Conservation (phyloP, 2,888 invertebrate genomes). For the Allacma fusca region DNA sequence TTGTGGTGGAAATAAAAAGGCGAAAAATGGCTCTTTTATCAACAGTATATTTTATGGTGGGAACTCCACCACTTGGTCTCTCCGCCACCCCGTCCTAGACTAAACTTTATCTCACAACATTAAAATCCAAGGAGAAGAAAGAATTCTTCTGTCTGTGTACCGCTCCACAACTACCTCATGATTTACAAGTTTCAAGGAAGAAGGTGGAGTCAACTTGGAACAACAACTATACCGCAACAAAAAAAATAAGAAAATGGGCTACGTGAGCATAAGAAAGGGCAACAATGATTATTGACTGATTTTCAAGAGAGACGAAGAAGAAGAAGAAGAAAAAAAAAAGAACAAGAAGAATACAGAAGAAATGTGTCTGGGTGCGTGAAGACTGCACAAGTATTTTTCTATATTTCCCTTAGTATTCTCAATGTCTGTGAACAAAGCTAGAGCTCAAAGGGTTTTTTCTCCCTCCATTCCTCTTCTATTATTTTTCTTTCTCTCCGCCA, state of each 20-base stretch:
- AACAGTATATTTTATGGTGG: slow-evolving; percentile 29
- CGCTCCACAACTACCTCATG: background rate
- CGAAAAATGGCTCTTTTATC: slow-evolving; percentile 24
- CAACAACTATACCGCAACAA: background rate
- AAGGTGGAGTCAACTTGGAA: background rate
- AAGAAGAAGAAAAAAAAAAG: background rate
- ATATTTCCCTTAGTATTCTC: background rate
- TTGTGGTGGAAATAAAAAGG: slow-evolving; percentile 30
- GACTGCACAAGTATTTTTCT: slow-evolving; percentile 16
- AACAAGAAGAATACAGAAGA: background rate
- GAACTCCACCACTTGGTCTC: slow-evolving; percentile 11
- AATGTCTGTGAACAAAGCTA: no score
- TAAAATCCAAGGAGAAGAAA: slow-evolving; percentile 25
- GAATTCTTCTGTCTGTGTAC: background rate
- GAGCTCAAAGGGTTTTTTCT: no score
- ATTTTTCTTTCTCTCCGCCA: background rate
- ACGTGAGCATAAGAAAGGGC: background rate
- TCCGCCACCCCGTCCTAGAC: background rate
- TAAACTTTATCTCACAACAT: slow-evolving; percentile 31
- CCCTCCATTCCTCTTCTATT: slow-evolving; percentile 3
- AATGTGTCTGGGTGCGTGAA: slow-evolving; percentile 29
- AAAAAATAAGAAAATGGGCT: background rate
- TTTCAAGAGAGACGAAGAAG: background rate
- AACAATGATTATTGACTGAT: slow-evolving; percentile 32
- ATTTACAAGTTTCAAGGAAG: background rate